Evolutionary conservation across 2,113 vertebrate genomes (phyloP).

Genomic region (Heloderma charlesbogerti): DNA sequence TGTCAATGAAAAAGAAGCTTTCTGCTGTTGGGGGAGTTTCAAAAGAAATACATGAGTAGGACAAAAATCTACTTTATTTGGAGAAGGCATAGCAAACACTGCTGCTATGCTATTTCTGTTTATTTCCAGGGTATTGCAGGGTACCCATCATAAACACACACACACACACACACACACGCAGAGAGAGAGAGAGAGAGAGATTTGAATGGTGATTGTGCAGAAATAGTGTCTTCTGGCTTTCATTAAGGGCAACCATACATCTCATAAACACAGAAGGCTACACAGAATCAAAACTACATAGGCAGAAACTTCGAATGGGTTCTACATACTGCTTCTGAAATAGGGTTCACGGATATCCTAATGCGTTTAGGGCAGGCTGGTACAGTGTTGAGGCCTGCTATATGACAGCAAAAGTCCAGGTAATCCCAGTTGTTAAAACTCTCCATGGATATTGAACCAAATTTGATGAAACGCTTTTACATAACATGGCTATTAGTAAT

Average conservation of each 20-base stretch:
- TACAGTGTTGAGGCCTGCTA: background rate
- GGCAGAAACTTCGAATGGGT: background rate
- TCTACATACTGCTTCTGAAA: background rate
- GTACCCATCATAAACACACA: background rate
- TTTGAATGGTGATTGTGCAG: background rate
- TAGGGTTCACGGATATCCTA: background rate
- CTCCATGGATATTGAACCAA: background rate
- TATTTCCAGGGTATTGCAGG: background rate
- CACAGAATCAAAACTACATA: background rate
- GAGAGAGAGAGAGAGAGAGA: too few relatives aligned
- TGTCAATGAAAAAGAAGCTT: background rate
- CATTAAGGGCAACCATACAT: background rate
- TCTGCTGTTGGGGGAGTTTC: background rate
- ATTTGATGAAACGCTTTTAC: background rate
- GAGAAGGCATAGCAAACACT: background rate
- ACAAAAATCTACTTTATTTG: conserved; percentile 8
- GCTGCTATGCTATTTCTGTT: background rate
- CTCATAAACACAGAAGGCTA: background rate
- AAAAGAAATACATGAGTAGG: background rate
- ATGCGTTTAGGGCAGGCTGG: background rate
- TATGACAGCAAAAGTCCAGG: background rate
- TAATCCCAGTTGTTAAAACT: background rate
- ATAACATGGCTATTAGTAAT: background rate
- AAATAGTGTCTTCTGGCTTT: background rate
- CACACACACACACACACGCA: background rate